Conservation (phyloP, 2,888 invertebrate species). For the Tetropium fuscum region DNA sequence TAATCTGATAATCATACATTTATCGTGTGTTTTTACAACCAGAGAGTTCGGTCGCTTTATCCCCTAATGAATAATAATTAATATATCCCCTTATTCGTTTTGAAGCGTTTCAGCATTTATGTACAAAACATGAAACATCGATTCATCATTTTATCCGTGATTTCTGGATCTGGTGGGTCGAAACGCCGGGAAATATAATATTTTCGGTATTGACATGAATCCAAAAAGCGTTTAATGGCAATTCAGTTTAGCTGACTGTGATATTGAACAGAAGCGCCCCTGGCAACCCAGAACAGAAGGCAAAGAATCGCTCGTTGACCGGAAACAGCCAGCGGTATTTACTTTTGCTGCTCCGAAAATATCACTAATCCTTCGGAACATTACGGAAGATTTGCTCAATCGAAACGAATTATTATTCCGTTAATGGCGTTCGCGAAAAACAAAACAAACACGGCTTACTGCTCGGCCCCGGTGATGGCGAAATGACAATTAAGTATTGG, state of each 20-base stretch:
- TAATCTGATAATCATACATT: too few species aligned
- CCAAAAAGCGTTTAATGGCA: constrained; percentile 32
- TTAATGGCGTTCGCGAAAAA: constrained; percentile 18
- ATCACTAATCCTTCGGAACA: constrained; percentile 42
- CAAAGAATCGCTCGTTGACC: constrained; percentile 53
- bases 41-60: too few species aligned
- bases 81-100: too few species aligned
- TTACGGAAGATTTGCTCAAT: constrained; percentile 25
- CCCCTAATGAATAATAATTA: too few species aligned
- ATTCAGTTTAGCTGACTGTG: constrained; percentile 28
- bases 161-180: background rate
- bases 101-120: too few species aligned
- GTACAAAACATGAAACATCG: too few species aligned
- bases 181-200: constrained; percentile 21
- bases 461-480: too few species aligned
- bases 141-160: background rate
- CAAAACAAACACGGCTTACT: constrained; percentile 20
- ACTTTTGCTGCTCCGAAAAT: constrained; percentile 47
- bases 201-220: constrained; percentile 8
- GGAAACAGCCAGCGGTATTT: constrained; percentile 53
- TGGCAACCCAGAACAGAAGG: constrained; percentile 44
- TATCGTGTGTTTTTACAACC: too few species aligned
- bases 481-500: too few species aligned
- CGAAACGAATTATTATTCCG: constrained; percentile 33
- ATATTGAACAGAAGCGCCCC: constrained; percentile 48